phyloP scores from a whole-genome alignment of 1,140 invertebrate species.

The Zaprionus inermis region DNA sequence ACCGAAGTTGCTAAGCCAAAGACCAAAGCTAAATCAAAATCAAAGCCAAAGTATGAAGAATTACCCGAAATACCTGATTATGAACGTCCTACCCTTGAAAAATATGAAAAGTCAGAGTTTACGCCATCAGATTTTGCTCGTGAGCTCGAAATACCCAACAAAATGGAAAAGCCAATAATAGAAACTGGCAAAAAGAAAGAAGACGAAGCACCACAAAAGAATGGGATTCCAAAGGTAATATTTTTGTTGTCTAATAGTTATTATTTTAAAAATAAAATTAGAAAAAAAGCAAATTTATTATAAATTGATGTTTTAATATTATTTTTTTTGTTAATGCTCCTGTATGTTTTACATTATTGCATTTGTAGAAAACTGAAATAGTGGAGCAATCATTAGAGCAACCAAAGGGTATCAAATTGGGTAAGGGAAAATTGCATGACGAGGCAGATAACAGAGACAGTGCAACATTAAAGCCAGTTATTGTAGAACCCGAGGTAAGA shows the following conservation, averaged over 20 bases:
- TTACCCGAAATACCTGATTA: conserved; percentile 91
- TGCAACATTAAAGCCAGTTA: conserved; percentile 73
- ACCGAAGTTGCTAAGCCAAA: conserved; percentile 82
- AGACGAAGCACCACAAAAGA: conserved; percentile 54
- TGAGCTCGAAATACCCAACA: conserved; percentile 74
- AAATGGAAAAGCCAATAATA: conserved; percentile 79
- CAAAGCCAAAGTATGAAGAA: conserved; percentile 87
- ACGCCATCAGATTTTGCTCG: conserved; percentile 69
- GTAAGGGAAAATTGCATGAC: conserved; percentile 76
- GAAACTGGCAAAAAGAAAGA: conserved; percentile 58
- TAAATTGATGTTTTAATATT: too few species aligned
- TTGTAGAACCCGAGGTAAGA: conserved; percentile 79
- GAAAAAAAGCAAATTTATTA: too few species aligned
- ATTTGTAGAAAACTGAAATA: conserved; percentile 58
- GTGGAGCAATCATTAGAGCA: conserved; percentile 47
- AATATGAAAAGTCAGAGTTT: conserved; percentile 85
- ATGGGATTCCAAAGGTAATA: conserved; percentile 72
- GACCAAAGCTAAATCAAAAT: conserved; percentile 85
- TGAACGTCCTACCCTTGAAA: conserved; percentile 86
- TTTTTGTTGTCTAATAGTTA: neutral
- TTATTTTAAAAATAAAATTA: neutral
- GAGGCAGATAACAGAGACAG: conserved; percentile 62
- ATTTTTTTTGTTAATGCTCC: neutral
- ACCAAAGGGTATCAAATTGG: conserved; percentile 63
- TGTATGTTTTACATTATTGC: conserved; percentile 17